Evolutionary conservation across 2,113 vertebrate species (phyloP).

Genomic region (Martes martes): DNA sequence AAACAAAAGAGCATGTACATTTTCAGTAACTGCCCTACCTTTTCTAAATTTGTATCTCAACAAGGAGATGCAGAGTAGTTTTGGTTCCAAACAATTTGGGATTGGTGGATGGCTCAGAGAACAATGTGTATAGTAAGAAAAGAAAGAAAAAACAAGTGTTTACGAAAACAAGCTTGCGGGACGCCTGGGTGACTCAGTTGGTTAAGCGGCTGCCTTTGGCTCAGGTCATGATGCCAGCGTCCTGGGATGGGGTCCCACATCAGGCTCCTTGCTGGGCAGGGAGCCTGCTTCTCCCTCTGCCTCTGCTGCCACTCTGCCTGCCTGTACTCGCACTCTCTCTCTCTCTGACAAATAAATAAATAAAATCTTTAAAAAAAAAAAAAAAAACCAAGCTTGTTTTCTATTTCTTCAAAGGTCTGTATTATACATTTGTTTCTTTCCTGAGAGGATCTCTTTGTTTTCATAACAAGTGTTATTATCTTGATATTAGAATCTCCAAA

Average conservation of each 20-base stretch:
- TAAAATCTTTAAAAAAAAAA: no score
- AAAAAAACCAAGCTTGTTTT: neutral
- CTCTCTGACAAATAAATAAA: no score
- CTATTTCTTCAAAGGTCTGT: neutral
- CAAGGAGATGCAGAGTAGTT: neutral
- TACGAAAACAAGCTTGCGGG: neutral
- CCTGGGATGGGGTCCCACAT: no score
- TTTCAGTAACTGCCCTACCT: neutral
- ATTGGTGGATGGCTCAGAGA: neutral
- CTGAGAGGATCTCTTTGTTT: neutral
- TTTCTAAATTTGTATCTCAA: neutral
- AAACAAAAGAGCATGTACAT: neutral
- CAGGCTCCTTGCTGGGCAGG: no score
- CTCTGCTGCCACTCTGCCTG: no score
- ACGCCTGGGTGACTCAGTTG: no score
- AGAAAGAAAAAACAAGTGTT: neutral
- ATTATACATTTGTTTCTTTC: neutral
- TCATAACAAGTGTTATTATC: neutral
- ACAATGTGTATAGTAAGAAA: neutral
- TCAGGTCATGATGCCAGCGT: no score
- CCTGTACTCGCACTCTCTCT: no score
- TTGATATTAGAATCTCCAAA: neutral
- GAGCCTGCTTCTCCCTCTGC: no score
- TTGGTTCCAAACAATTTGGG: neutral
- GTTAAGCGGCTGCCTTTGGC: no score